These are phyloP conservation scores for Phataginus tetradactyla DNA, from an alignment of 2,797 vertebrate species.

Conservation along the genomic window DNA sequence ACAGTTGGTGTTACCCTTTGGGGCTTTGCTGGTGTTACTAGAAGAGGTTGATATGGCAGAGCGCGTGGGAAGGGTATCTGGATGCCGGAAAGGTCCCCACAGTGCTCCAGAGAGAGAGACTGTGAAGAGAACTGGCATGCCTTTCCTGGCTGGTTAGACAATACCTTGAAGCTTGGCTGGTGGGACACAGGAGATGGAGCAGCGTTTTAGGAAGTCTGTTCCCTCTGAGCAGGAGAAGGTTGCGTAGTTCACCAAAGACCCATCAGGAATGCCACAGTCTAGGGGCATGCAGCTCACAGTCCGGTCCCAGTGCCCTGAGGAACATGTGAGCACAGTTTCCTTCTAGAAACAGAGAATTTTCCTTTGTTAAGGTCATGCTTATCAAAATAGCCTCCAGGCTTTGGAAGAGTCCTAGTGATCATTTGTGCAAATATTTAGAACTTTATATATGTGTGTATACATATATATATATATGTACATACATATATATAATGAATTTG, in stretches of 20 bases:
- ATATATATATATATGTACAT: too few species aligned
- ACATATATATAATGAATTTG: neutral
- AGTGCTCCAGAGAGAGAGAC: neutral
- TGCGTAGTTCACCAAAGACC: constrained; percentile 93
- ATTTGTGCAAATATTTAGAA: neutral
- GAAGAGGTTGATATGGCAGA: neutral
- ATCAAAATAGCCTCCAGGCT: neutral
- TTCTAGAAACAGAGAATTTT: constrained; percentile 83
- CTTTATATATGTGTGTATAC: too few species aligned
- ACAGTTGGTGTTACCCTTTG: too few species aligned
- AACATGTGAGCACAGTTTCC: constrained; percentile 90
- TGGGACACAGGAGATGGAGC: constrained; percentile 92
- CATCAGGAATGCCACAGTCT: constrained; percentile 92
- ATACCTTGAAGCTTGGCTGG: constrained; percentile 97
- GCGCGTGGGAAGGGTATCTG: neutral
- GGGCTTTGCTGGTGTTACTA: neutral
- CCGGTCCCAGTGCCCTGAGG: constrained; percentile 91
- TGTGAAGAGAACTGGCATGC: neutral
- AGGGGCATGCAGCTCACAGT: constrained; percentile 90
- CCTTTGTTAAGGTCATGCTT: neutral
- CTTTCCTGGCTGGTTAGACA: neutral
- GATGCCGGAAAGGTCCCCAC: neutral
- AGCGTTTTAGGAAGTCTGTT: constrained; percentile 92
- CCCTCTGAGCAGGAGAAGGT: constrained; percentile 93
- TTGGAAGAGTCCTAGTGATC: neutral